These are phyloP conservation scores for Planococcus citri DNA, from an alignment of 1,140 invertebrate species.

Conservation along the genomic window DNA sequence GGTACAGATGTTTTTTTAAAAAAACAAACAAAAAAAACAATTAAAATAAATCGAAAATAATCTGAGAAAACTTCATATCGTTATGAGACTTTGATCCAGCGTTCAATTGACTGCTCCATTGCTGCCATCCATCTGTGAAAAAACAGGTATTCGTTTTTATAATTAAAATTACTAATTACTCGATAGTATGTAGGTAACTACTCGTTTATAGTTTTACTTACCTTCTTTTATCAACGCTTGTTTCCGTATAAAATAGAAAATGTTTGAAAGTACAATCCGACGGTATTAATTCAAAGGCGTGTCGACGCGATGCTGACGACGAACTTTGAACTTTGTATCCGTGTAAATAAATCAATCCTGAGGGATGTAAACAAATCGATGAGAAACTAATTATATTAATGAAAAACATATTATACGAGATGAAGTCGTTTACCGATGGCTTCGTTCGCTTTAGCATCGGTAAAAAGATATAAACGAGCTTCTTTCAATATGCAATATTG, in stretches of 20 bases:
- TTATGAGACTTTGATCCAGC: constrained; percentile 88
- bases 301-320: constrained; percentile 61
- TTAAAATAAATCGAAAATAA: background rate
- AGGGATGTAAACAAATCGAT: constrained; percentile 27
- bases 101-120: constrained; percentile 86
- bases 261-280: constrained; percentile 60
- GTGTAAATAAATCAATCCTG: constrained; percentile 83
- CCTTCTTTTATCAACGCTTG: constrained; percentile 90
- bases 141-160: background rate
- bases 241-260: constrained; percentile 86
- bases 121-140: constrained; percentile 75
- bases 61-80: constrained; percentile 10
- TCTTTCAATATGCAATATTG: constrained; percentile 91
- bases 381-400: background rate
- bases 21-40: background rate
- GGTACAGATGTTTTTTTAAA: no score
- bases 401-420: background rate
- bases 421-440: constrained; percentile 56
- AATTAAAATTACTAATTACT: background rate
- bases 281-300: constrained; percentile 82
- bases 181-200: background rate
- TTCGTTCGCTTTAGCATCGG: constrained; percentile 66
- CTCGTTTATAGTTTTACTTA: constrained; percentile 34
- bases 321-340: constrained; percentile 80
- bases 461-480: constrained; percentile 88